Evolutionary conservation across 2,797 vertebrate species (phyloP), one percentile per base, ranked within the genome.

Genomic region (Sarcophilus harrisii): DNA sequence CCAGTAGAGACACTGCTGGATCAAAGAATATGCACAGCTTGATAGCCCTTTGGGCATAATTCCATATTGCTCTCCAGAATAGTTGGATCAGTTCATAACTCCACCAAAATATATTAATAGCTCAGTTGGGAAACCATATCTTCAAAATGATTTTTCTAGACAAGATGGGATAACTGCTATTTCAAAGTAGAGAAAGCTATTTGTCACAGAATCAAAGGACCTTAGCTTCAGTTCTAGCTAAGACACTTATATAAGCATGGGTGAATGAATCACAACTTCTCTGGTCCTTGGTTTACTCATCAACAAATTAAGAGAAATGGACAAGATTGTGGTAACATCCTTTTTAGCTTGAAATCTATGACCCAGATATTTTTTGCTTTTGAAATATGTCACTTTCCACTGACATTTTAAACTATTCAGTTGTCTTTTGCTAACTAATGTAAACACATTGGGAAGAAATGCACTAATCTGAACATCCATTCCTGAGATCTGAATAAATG

Each of bases 341-440:
- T 73, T 73, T 73, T 5, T 14, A 73, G 16, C n/a, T 14, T 73
- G 32, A 73, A 73, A 73, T 73, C 62, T 73, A 6, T 73, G 62
- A 66, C 32, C 4, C 18, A 16, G 45, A 29, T 93, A 28, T 38
- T 73, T 73, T 93, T 49, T 93, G 90, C 92, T 8, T 90, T 30
- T 58, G 55, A 90, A 93, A 57, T 92, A 58, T 95, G 54, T 66
- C 30, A 57, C 60, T 93, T 73, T 73, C 62, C 62, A 5, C 62
- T 73, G 13, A 1, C n/a, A 92, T 92, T 92, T 66, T 94, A 94
- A 95, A 38, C 45, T 94, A 91, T 55, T 59, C 95, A 91, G 91
- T 8, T 96, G 45, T 90, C 93, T 94, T 97, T 92, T 81, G 89
- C 73, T 3, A 90, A 94, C 73, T 87, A 62, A 90, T n/a, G 96